These are phyloP conservation scores for Euphonia xanthogaster DNA, from an alignment of 2,797 vertebrate genomes.

Conservation along the genomic window DNA sequence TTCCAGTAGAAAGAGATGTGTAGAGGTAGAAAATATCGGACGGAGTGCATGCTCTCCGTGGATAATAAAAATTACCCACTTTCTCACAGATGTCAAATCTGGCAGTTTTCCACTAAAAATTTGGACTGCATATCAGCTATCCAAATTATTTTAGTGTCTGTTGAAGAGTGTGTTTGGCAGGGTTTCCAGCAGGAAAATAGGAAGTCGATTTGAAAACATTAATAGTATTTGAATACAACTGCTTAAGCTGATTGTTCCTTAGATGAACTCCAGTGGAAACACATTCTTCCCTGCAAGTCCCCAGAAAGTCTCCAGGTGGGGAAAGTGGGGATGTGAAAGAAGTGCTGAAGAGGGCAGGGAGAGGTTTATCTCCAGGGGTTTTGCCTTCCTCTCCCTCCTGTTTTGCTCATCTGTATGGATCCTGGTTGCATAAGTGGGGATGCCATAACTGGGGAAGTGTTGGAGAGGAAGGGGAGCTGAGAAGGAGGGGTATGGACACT, in stretches of 20 bases:
- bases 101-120: constrained; percentile 81
- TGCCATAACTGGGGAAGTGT: not conserved
- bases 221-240: constrained; percentile 81
- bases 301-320: constrained; percentile 54
- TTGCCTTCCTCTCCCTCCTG: not conserved
- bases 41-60: constrained; percentile 72
- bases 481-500: not conserved
- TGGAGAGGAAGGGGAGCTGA: not conserved
- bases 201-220: constrained; percentile 81
- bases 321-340: constrained; percentile 7
- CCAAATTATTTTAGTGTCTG: constrained; percentile 82
- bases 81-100: constrained; percentile 83
- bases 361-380: not conserved
- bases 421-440: not conserved
- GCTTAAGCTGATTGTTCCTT: constrained; percentile 73
- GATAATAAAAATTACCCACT: constrained; percentile 82
- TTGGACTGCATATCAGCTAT: constrained; percentile 80
- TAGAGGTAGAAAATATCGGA: constrained; percentile 74
- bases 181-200: constrained; percentile 77
- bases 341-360: not conserved
- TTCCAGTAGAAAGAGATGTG: constrained; percentile 61
- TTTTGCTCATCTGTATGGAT: not conserved
- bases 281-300: constrained; percentile 23
- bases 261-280: constrained; percentile 58
- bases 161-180: constrained; percentile 79